These are phyloP conservation scores for Orchestia grillus DNA, from an alignment of 1,140 invertebrate species.

Conservation along the genomic window DNA sequence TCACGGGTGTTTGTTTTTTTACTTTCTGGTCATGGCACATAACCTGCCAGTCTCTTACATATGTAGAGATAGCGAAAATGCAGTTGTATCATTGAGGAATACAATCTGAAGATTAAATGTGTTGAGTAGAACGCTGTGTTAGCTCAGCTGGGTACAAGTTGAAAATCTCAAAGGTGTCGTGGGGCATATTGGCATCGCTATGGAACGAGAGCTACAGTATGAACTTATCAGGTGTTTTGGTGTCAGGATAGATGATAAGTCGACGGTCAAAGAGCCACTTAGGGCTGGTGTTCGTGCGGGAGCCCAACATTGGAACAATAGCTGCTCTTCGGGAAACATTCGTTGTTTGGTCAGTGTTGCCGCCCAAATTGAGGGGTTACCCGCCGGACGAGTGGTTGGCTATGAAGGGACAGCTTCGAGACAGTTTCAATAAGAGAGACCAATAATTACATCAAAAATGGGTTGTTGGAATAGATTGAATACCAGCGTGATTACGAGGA, in stretches of 20 bases:
- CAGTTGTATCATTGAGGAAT: not conserved
- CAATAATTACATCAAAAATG: constrained; percentile 24
- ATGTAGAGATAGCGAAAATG: too few species aligned
- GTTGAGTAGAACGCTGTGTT: not conserved
- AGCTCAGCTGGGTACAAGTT: not conserved
- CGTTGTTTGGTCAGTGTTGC: constrained; percentile 32
- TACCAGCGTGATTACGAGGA: not conserved
- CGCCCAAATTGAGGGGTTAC: constrained; percentile 49
- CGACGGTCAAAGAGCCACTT: constrained; percentile 48
- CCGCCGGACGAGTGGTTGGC: not conserved
- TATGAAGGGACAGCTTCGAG: constrained; percentile 6
- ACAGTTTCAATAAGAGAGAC: constrained; percentile 37
- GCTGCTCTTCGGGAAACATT: not conserved
- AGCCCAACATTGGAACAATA: not conserved
- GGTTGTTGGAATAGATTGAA: not conserved
- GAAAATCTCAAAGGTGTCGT: not conserved
- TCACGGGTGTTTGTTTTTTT: not conserved
- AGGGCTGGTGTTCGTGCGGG: constrained; percentile 9
- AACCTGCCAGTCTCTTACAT: too few species aligned
- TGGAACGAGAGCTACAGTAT: not conserved
- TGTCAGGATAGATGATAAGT: constrained; percentile 36
- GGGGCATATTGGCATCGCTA: too few species aligned
- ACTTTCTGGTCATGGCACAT: not conserved
- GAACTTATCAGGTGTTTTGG: constrained; percentile 35
- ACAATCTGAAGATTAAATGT: not conserved